These are phyloP conservation scores for Tubulanus polymorphus DNA, from an alignment of 2,888 invertebrate genomes.

Conservation along the genomic window DNA sequence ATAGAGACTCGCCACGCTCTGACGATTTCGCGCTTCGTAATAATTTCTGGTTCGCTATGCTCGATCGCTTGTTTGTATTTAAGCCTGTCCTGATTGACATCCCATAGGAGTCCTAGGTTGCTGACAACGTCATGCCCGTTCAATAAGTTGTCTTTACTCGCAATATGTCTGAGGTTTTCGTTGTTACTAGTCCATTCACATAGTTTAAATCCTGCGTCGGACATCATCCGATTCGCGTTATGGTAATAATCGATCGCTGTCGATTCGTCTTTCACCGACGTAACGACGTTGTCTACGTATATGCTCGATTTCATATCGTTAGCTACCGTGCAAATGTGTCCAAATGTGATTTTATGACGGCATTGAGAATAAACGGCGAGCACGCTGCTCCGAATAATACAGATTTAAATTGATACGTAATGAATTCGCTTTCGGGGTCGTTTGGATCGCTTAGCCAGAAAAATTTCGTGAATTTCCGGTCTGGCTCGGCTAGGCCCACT, in stretches of 20 bases:
- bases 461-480: conserved; percentile 17
- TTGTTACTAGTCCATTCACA: conserved; percentile 13
- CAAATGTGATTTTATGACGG: conserved; percentile 17
- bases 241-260: conserved; percentile 7
- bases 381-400: conserved; percentile 14
- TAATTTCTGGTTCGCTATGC: background rate
- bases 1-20: conserved; percentile 3
- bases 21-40: conserved; percentile 12
- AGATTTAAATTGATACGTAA: conserved; percentile 11
- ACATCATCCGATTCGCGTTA: conserved; percentile 6
- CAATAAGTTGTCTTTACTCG: background rate
- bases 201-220: conserved; percentile 15
- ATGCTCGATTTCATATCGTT: conserved; percentile 6
- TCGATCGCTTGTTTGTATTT: conserved; percentile 2
- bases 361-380: conserved; percentile 13
- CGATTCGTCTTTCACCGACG: conserved; percentile 3
- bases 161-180: background rate
- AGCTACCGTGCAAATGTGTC: conserved; percentile 1
- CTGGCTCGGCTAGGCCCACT: conserved; percentile 9
- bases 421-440: conserved; percentile 12
- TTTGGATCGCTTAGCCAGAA: conserved; percentile 17
- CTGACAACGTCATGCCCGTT: conserved; percentile 1
- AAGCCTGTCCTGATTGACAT: conserved; percentile 1
- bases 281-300: conserved; percentile 17
- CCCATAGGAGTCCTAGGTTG: conserved; percentile 9